Conservation (phyloP, 2,113 vertebrate species). For the Ranitomeya variabilis region DNA sequence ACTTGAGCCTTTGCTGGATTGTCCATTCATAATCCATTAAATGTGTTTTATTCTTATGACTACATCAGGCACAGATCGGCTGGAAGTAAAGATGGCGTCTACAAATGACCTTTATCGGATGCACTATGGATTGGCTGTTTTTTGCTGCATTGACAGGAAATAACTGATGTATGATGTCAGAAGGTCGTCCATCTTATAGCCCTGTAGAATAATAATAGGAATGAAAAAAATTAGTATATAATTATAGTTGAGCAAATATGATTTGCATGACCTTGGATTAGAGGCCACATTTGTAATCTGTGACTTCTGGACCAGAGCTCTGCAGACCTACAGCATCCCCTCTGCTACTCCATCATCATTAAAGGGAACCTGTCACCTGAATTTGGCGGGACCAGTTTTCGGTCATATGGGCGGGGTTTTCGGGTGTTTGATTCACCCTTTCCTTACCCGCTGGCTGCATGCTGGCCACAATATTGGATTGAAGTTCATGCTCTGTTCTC, state of each 20-base stretch:
- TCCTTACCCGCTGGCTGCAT: too few relatives aligned
- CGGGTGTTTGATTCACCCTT: too few relatives aligned
- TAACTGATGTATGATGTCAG: constrained; percentile 90
- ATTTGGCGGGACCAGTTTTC: too few relatives aligned
- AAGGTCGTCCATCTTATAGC: constrained; percentile 98
- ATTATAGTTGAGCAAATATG: background rate
- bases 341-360: too few relatives aligned
- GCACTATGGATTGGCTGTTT: constrained; percentile 49
- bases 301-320: too few relatives aligned
- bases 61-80: constrained; percentile 30
- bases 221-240: background rate
- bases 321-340: too few relatives aligned
- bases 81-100: background rate
- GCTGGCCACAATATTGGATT: too few relatives aligned
- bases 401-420: too few relatives aligned
- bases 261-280: too few relatives aligned
- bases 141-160: constrained; percentile 63
- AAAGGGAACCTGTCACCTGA: too few relatives aligned
- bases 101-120: background rate
- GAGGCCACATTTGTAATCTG: too few relatives aligned
- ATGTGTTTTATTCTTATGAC: background rate
- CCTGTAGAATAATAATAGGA: constrained; percentile 69
- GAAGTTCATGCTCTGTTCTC: too few relatives aligned
- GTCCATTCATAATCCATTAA: background rate
- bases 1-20: constrained; percentile 12